A percentile compares a stretch with the other conserved stretches of the same genome.
Evolutionary conservation across 1,140 invertebrate species (phyloP).

Genomic region (Macrotrachela quadricornifera): DNA sequence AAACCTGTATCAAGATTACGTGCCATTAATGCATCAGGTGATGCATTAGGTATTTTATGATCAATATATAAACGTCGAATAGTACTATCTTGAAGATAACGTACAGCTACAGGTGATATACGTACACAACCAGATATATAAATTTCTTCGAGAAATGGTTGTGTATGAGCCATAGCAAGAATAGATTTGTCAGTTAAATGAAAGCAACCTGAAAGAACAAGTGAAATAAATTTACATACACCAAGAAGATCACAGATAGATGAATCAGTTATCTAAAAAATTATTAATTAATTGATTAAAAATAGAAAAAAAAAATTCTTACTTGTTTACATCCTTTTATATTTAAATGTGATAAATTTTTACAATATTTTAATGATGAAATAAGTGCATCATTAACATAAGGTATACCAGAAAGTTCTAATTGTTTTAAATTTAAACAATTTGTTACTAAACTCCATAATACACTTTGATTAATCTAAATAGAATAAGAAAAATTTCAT

Average conservation of each 20-base stretch:
- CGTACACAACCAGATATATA: conserved; percentile 22
- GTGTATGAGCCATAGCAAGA: conserved; percentile 21
- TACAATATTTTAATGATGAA: conserved; percentile 15
- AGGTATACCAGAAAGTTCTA: conserved; percentile 17
- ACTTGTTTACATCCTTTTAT: conserved; percentile 23
- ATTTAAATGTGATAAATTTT: conserved; percentile 13
- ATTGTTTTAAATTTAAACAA: conserved; percentile 17
- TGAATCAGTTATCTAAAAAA: conserved; percentile 18
- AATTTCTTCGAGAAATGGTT: conserved; percentile 19
- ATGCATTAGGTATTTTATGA: conserved; percentile 19
- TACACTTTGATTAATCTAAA: too few species aligned
- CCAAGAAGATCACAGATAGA: conserved; percentile 17
- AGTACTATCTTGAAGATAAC: conserved; percentile 18
- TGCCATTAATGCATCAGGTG: conserved; percentile 19
- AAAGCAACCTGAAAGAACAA: conserved; percentile 19
- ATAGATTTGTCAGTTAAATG: conserved; percentile 21
- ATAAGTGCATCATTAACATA: conserved; percentile 17
- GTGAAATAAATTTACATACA: conserved; percentile 13
- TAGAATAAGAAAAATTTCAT: too few species aligned
- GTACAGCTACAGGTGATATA: conserved; percentile 16
- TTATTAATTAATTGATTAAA: not conserved
- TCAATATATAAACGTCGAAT: conserved; percentile 15
- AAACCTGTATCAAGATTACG: conserved; percentile 22
- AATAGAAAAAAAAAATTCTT: not conserved
- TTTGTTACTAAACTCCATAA: conserved; percentile 6